phyloP scores from a whole-genome alignment of 2,888 invertebrate genomes.

The Dynastes hyllus region DNA sequence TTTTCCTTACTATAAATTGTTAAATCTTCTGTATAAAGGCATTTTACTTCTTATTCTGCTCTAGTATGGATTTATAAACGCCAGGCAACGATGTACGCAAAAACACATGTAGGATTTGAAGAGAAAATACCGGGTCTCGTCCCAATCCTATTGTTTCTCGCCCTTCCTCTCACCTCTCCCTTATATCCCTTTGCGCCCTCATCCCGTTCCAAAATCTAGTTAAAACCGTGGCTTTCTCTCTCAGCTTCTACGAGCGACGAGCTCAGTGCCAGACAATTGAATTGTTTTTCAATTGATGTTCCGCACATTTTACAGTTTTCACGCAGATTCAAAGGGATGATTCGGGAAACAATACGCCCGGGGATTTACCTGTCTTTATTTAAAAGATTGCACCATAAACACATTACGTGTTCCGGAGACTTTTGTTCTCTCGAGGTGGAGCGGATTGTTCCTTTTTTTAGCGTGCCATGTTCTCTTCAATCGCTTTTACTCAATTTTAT shows the following conservation, averaged over 20 bases:
- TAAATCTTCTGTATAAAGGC: too few species aligned
- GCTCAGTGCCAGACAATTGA: conserved; percentile 57
- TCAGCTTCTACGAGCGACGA: conserved; percentile 25
- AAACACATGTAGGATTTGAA: conserved; percentile 8
- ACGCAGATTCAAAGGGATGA: conserved; percentile 58
- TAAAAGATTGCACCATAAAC: conserved; percentile 60
- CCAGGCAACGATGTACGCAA: not conserved
- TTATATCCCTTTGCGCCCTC: conserved; percentile 17
- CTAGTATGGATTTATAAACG: not conserved
- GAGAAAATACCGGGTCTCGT: not conserved
- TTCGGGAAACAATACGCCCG: conserved; percentile 57
- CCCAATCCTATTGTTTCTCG: not conserved
- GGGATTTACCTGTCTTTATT: conserved; percentile 61
- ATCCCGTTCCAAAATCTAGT: conserved; percentile 47
- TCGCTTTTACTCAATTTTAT: conserved; percentile 27
- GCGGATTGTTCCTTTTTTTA: not conserved
- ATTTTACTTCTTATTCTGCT: too few species aligned
- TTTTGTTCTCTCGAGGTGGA: conserved; percentile 22
- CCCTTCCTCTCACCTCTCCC: not conserved
- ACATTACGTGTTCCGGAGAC: conserved; percentile 56
- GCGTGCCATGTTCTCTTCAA: not conserved
- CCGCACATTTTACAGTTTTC: conserved; percentile 58
- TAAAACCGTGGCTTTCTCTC: conserved; percentile 54
- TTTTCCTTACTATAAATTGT: not conserved
- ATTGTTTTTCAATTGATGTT: conserved; percentile 60